Evolutionary conservation across 2,113 vertebrate genomes (phyloP).

Genomic region (Meles meles): DNA sequence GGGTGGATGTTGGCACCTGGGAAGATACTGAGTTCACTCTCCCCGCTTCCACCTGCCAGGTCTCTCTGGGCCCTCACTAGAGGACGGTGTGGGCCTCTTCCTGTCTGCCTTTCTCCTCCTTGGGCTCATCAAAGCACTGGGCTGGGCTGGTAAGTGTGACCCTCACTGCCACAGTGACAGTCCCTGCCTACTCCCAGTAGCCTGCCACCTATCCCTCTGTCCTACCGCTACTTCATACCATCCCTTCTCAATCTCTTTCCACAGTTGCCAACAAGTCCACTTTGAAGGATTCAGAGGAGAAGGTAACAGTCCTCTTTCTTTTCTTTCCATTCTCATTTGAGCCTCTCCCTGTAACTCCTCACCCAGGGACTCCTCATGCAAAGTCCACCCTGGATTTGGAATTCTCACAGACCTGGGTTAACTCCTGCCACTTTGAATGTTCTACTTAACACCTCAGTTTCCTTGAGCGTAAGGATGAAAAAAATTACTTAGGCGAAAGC

Average conservation of each 20-base stretch:
- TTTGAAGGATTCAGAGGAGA: background rate
- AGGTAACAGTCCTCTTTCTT: constrained; percentile 43
- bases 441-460: background rate
- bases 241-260: background rate
- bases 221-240: background rate
- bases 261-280: constrained; percentile 34
- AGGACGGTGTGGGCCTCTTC: constrained; percentile 78
- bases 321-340: background rate
- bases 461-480: background rate
- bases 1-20: accelerated
- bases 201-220: background rate
- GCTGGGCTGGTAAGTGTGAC: constrained; percentile 63
- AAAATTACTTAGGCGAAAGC: background rate
- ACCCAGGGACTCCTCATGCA: background rate
- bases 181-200: background rate
- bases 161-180: background rate
- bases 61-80: constrained; percentile 63
- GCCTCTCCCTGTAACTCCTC: background rate
- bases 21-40: background rate
- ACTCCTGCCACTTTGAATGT: background rate
- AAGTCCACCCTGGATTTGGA: background rate
- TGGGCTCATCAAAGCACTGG: constrained; percentile 55
- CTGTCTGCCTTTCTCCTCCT: constrained; percentile 74
- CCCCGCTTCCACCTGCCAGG: constrained; percentile 39
- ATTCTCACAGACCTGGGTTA: background rate